Evolutionary conservation across 2,888 invertebrate species (phyloP).

Genomic region (Melipona beecheii): DNA sequence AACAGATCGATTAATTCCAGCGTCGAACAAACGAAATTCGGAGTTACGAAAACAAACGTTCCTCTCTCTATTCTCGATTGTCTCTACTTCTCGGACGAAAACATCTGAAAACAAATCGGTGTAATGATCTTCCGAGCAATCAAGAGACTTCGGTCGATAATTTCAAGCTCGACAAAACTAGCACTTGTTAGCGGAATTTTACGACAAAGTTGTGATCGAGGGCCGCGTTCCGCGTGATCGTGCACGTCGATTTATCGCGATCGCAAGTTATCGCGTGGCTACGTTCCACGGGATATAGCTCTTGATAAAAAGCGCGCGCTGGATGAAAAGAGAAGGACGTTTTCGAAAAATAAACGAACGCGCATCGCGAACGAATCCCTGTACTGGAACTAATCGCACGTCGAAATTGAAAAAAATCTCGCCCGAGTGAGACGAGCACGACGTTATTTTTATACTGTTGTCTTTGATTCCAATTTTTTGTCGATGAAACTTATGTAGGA

Average conservation of each 20-base stretch:
- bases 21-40: background rate
- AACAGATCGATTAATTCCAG: background rate
- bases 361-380: background rate
- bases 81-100: background rate
- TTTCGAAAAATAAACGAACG: background rate
- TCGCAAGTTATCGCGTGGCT: constrained; percentile 26
- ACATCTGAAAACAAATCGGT: constrained; percentile 7
- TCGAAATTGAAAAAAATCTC: background rate
- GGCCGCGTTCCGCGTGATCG: constrained; percentile 26
- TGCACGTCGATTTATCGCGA: constrained; percentile 37
- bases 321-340: constrained; percentile 32
- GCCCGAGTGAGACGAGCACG: background rate
- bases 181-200: constrained; percentile 30
- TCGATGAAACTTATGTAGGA: background rate
- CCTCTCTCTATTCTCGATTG: background rate
- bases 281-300: constrained; percentile 2
- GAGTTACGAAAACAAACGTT: background rate
- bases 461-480: background rate
- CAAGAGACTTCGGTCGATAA: background rate
- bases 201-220: constrained; percentile 29
- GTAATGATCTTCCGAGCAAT: constrained; percentile 26
- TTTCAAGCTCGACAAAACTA: constrained; percentile 23
- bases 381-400: too few relatives aligned
- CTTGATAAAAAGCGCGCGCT: constrained; percentile 18
- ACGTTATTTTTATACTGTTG: background rate